These are phyloP conservation scores for Chrysomela aeneicollis DNA, from an alignment of 2,888 invertebrate species.

Conservation along the genomic window DNA sequence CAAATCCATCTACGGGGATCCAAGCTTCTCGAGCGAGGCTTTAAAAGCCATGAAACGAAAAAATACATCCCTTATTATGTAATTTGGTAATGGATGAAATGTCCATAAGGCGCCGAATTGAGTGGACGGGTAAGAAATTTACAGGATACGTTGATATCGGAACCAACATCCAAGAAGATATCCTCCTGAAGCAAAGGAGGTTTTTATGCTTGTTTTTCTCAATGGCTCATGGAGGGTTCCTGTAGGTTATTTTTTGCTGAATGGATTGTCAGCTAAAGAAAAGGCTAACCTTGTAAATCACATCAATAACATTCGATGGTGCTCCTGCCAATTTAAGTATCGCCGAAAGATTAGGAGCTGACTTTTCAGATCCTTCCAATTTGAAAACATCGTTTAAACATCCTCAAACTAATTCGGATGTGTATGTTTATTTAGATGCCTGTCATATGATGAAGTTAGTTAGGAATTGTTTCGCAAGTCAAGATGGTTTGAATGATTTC, in stretches of 20 bases:
- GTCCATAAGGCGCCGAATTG: constrained; percentile 34
- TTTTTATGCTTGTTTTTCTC: constrained; percentile 36
- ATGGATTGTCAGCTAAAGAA: constrained; percentile 33
- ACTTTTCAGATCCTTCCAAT: constrained; percentile 30
- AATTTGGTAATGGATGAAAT: constrained; percentile 50
- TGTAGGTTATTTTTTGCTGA: constrained; percentile 41
- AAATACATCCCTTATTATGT: constrained; percentile 27
- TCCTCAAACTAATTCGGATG: constrained; percentile 27
- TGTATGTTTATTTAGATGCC: constrained; percentile 24
- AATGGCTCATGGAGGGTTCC: constrained; percentile 44
- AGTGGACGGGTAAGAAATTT: constrained; percentile 37
- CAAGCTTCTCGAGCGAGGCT: constrained; percentile 33
- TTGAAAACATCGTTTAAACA: constrained; percentile 35
- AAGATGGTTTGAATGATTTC: neutral
- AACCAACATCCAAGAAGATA: constrained; percentile 34
- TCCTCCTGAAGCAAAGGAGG: constrained; percentile 42
- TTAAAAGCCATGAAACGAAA: constrained; percentile 32
- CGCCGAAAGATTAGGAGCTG: constrained; percentile 33
- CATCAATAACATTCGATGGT: constrained; percentile 44
- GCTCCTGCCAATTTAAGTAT: constrained; percentile 30
- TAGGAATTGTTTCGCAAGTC: constrained; percentile 16
- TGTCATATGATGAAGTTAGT: constrained; percentile 31
- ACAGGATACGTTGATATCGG: constrained; percentile 39
- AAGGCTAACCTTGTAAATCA: constrained; percentile 32
- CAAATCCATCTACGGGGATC: constrained; percentile 25